These are phyloP conservation scores for Trematocara stigmaticum DNA, from an alignment of 2,113 vertebrate genomes.

Conservation along the genomic window DNA sequence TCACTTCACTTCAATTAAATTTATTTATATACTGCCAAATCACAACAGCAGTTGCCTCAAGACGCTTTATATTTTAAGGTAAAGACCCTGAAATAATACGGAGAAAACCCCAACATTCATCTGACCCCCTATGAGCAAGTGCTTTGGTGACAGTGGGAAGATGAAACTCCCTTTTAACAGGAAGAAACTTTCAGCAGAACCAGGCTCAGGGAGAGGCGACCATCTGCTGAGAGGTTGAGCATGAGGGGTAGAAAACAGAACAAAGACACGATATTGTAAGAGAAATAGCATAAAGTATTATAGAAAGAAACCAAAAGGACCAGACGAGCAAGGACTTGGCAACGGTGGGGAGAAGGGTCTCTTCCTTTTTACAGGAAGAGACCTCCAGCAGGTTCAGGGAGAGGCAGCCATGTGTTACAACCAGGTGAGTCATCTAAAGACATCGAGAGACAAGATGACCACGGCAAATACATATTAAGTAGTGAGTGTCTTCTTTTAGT, in stretches of 20 bases:
- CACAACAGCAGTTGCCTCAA: neutral
- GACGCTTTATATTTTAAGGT: neutral
- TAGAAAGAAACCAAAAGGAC: neutral
- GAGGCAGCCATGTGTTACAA: neutral
- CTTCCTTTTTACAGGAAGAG: neutral
- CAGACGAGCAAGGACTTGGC: neutral
- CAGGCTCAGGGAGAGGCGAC: rapidly evolving
- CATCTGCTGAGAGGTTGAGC: neutral
- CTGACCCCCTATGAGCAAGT: neutral
- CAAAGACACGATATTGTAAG: neutral
- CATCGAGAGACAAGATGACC: rapidly evolving
- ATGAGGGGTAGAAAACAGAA: neutral
- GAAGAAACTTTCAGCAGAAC: neutral
- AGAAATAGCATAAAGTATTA: neutral
- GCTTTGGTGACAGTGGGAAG: neutral
- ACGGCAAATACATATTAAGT: rapidly evolving
- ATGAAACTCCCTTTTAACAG: neutral
- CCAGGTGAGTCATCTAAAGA: neutral
- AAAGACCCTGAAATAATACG: neutral
- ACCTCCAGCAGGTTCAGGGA: neutral
- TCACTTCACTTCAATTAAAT: neutral
- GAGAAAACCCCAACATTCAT: neutral
- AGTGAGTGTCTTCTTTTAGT: neutral
- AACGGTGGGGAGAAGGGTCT: neutral
- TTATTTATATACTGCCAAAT: neutral